Evolutionary conservation across 1,140 invertebrate species (phyloP).

Genomic region (Oreohelix idahoensis): DNA sequence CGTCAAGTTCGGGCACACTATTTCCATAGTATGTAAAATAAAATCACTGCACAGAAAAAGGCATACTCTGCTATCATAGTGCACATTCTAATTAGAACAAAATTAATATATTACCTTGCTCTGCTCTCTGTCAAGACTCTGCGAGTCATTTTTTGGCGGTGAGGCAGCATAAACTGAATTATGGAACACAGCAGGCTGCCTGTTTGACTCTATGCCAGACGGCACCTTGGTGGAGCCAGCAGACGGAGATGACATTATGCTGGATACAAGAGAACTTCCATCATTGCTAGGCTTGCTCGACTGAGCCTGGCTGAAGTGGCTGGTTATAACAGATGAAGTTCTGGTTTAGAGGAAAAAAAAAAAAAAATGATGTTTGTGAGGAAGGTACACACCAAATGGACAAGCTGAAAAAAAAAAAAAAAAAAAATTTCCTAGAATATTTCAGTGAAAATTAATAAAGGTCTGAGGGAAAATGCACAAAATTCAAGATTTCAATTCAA

Average conservation of each 20-base stretch:
- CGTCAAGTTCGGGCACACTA: too few relatives aligned
- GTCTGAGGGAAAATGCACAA: too few relatives aligned
- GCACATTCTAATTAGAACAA: too few relatives aligned
- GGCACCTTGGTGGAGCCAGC: conserved; percentile 46
- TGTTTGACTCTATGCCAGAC: conserved; percentile 53
- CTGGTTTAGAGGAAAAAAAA: neutral
- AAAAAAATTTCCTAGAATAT: too few relatives aligned
- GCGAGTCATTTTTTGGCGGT: conserved; percentile 60
- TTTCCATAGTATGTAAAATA: too few relatives aligned
- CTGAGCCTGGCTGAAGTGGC: conserved; percentile 51
- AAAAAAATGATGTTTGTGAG: neutral
- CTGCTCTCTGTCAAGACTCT: conserved; percentile 40
- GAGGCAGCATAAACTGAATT: conserved; percentile 62
- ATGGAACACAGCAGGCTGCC: conserved; percentile 58
- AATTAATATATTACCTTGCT: conserved; percentile 36
- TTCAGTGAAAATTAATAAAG: too few relatives aligned
- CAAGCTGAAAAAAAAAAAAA: too few relatives aligned
- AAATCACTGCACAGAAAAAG: too few relatives aligned
- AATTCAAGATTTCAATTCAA: too few relatives aligned
- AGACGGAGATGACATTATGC: conserved; percentile 55
- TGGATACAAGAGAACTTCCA: conserved; percentile 52
- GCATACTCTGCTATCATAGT: too few relatives aligned
- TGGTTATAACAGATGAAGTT: conserved; percentile 47
- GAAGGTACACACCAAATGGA: too few relatives aligned
- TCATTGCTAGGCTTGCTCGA: conserved; percentile 46